phyloP scores from a whole-genome alignment of 1,140 invertebrate species.

The Nephila pilipes region DNA sequence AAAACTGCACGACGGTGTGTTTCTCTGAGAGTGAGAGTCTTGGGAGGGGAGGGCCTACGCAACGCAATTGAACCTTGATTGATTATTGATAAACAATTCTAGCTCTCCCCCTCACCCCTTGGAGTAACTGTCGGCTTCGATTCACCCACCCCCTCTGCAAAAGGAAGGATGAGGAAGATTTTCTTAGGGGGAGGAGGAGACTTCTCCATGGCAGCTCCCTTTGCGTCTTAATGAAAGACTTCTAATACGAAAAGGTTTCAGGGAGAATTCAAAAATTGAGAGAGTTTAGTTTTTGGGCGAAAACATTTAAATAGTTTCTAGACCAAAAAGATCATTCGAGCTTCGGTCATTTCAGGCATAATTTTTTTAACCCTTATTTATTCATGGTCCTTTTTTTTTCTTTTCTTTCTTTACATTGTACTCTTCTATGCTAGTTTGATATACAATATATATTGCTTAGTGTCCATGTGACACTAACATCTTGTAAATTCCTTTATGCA shows the following conservation, averaged over 20 bases:
- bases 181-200: slow-evolving; percentile 8
- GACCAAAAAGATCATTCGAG: too few relatives aligned
- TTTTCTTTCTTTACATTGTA: too few relatives aligned
- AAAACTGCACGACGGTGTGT: slow-evolving; percentile 46
- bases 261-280: slow-evolving; percentile 28
- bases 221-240: slow-evolving; percentile 74
- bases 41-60: slow-evolving; percentile 12
- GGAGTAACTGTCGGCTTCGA: background rate
- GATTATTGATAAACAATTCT: slow-evolving; percentile 76
- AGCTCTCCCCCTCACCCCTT: slow-evolving; percentile 18
- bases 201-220: slow-evolving; percentile 54
- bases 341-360: too few relatives aligned
- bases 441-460: too few relatives aligned
- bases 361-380: too few relatives aligned
- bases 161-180: slow-evolving; percentile 56
- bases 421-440: too few relatives aligned
- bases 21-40: background rate
- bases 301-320: too few relatives aligned
- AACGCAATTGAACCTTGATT: slow-evolving; percentile 71
- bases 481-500: too few relatives aligned
- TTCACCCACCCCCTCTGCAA: background rate
- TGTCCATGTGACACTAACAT: too few relatives aligned
- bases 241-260: slow-evolving; percentile 57
- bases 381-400: too few relatives aligned
- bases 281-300: background rate